phyloP scores from a whole-genome alignment of 2,113 vertebrate species.

The Oryzias woworae region DNA sequence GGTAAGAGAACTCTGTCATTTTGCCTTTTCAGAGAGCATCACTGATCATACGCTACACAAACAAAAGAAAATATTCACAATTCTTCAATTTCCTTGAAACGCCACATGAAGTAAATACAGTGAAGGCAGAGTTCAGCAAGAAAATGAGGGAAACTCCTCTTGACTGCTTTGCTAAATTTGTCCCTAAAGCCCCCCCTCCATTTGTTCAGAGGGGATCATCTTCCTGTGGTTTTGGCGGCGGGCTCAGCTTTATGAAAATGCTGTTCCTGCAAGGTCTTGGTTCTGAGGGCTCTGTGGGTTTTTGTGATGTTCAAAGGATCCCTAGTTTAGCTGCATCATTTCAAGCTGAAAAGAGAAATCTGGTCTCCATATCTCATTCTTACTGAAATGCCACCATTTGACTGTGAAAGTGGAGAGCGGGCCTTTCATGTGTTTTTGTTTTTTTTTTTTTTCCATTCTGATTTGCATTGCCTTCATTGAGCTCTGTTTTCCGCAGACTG shows the following conservation, averaged over 20 bases:
- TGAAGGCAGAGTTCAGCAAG: background rate
- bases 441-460: background rate
- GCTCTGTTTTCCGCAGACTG: conserved; percentile 1
- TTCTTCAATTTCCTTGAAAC: conserved; percentile 18
- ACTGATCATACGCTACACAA: background rate
- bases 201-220: conserved; percentile 31
- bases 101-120: background rate
- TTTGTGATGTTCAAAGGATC: conserved; percentile 55
- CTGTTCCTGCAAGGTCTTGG: conserved; percentile 39
- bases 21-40: background rate
- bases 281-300: conserved; percentile 48
- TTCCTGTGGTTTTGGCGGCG: conserved; percentile 8
- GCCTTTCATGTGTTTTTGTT: conserved; percentile 5
- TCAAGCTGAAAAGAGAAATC: conserved; percentile 21
- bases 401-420: conserved; percentile 20
- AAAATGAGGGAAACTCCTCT: conserved; percentile 3
- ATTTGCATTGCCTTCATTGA: conserved; percentile 17
- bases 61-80: background rate
- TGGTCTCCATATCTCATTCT: conserved; percentile 22
- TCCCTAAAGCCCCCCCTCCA: conserved; percentile 16
- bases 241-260: conserved; percentile 43
- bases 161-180: conserved; percentile 26
- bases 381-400: conserved; percentile 13
- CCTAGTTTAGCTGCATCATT: conserved; percentile 45
- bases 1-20: conserved; percentile 55